Percentiles rank a stretch among this genome's conserved stretches.
Evolutionary conservation across 2,888 invertebrate species (phyloP).

Genomic region (Kuschelorhynchus macadamiae): DNA sequence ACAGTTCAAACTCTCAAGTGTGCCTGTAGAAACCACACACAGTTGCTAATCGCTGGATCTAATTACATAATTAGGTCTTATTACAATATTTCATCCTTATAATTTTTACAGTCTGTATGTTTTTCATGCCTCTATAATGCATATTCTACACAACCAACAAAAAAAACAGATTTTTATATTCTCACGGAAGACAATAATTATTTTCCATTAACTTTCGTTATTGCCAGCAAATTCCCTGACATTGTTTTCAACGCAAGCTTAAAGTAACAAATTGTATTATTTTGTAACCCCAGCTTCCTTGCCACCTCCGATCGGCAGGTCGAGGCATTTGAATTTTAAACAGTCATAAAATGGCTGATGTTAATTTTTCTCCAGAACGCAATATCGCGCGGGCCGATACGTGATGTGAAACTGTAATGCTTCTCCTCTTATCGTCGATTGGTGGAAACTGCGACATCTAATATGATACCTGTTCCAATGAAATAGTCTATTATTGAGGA

Average conservation of each 20-base stretch:
- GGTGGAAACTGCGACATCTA: slow-evolving; percentile 33
- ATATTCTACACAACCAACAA: too few species aligned
- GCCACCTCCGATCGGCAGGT: slow-evolving; percentile 35
- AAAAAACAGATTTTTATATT: too few species aligned
- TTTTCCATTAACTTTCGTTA: too few species aligned
- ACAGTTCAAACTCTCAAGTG: too few species aligned
- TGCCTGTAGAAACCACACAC: too few species aligned
- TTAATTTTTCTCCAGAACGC: slow-evolving; percentile 68
- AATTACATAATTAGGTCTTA: too few species aligned
- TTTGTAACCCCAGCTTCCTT: slow-evolving; percentile 35
- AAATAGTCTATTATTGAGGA: not conserved
- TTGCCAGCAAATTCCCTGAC: not conserved
- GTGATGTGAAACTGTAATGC: slow-evolving; percentile 41
- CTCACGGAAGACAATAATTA: too few species aligned
- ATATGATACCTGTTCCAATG: slow-evolving; percentile 43
- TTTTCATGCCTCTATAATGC: too few species aligned
- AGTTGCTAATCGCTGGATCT: too few species aligned
- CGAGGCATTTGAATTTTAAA: slow-evolving; percentile 56
- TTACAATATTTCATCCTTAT: too few species aligned
- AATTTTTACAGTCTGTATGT: too few species aligned
- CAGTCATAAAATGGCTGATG: slow-evolving; percentile 69
- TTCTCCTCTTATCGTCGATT: slow-evolving; percentile 28
- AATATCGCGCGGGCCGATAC: slow-evolving; percentile 61
- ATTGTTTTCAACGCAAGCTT: not conserved
- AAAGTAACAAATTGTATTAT: slow-evolving; percentile 45